A percentile compares a stretch with the other conserved stretches of the same genome.
Evolutionary conservation across 2,797 vertebrate species (phyloP).

Genomic region (Peromyscus eremicus): DNA sequence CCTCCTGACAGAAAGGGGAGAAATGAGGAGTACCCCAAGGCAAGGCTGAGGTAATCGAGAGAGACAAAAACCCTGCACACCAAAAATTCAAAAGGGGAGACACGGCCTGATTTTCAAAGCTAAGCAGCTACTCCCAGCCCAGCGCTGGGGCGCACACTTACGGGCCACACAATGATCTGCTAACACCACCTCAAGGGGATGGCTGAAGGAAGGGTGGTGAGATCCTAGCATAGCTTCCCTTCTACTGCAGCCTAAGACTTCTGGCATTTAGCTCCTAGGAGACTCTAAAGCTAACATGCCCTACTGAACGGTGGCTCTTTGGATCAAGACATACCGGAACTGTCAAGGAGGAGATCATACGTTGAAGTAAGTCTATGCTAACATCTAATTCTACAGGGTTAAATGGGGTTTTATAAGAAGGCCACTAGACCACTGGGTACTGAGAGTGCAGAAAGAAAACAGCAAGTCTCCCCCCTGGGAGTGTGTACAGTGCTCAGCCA

Average conservation of each 20-base stretch:
- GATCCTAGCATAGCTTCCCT: neutral
- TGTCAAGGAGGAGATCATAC: neutral
- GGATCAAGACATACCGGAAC: neutral
- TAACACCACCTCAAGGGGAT: neutral
- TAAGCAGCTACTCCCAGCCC: neutral
- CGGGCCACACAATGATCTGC: neutral
- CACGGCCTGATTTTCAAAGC: neutral
- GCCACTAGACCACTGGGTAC: neutral
- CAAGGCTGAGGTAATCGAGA: neutral
- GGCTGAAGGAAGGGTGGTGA: neutral
- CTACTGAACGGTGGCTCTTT: neutral
- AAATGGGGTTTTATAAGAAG: neutral
- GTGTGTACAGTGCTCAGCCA: neutral
- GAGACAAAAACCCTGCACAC: neutral
- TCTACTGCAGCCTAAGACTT: neutral
- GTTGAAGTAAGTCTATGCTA: neutral
- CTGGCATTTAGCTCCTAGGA: neutral
- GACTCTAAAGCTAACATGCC: neutral
- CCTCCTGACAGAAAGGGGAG: constrained; percentile 37
- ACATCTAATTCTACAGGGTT: neutral
- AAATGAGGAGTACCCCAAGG: neutral
- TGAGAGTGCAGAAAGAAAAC: neutral
- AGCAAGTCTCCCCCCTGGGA: neutral
- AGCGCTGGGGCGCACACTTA: neutral
- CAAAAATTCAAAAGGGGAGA: neutral